Base-by-base conservation (phyloP, 2,888 invertebrate genomes). In the Taphrorychus bicolor region DNA sequence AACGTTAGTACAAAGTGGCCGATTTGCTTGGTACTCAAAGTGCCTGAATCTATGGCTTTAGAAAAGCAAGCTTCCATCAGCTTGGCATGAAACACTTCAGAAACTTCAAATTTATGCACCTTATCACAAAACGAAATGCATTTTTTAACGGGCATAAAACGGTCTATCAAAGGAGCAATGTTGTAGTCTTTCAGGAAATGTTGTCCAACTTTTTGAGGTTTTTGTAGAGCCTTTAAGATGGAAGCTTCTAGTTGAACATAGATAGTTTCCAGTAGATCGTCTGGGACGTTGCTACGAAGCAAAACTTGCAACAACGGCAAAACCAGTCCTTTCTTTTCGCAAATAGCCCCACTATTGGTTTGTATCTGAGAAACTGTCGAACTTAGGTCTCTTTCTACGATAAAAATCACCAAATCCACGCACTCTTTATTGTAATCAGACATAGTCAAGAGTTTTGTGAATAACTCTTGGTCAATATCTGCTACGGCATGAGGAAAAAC, bases 131-230 rank as follows among this genome's bases (percentile, higher is more conserved):
- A 82, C 74, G 84, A 86, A 64, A 82, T 76, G 67, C 87, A 88
- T 68, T 87, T 87, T 14, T 85, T 83, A 9, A 82, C 70, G 0
- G 85, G 84, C 87, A 89, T 87, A 74, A 86, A 88, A 72, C 84
- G 83, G 0, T 87, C 80, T 41, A 91, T 85, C 51, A 92, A 78
- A 5, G 83, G 82, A 21, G 90, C 84, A n/a, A 88, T 86, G 59
- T 82, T 78, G 64, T 86, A 84, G 77, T 89, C 86, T 61, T 86
- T 85, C 48, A 86, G 82, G 71, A 90, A 89, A 57, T 90, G 86
- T 72, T 87, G 87, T 0, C 88, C 88, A 2, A 87, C 87, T 81
- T 91, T 91, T 69, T 89, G 88, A 0, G 90, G 91, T 76, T 90
- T 90, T 74, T 89, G 87, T 45, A 91, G 80, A 68, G 87, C 83